Evolutionary conservation across 1,140 invertebrate species (phyloP).

Genomic region (Hyles vespertilio): DNA sequence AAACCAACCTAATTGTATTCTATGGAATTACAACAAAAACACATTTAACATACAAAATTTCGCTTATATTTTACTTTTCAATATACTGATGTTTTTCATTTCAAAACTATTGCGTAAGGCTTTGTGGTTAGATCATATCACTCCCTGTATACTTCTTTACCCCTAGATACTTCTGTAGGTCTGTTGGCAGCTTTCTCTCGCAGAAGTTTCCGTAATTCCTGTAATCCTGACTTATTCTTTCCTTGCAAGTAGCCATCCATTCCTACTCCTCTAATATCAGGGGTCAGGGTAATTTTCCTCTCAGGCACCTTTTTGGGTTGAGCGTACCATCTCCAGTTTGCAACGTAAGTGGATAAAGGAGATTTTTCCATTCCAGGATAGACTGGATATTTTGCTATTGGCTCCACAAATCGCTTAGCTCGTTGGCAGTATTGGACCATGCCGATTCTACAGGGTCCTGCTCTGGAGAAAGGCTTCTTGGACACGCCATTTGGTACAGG

Average conservation of each 20-base stretch:
- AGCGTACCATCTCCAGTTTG: slow-evolving; percentile 2
- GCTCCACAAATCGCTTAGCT: slow-evolving; percentile 5
- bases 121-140: too few species aligned
- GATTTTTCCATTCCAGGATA: slow-evolving; percentile 3
- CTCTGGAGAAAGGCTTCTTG: too few species aligned
- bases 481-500: too few species aligned
- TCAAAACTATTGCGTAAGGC: too few species aligned
- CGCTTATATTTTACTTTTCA: too few species aligned
- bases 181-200: background rate
- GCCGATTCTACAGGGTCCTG: too few species aligned
- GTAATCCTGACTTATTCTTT: background rate
- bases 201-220: background rate
- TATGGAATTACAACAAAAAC: too few species aligned
- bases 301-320: background rate
- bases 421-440: slow-evolving; percentile 8
- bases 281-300: background rate
- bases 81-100: too few species aligned
- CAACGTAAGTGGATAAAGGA: background rate
- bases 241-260: too few species aligned
- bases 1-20: too few species aligned
- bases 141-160: background rate
- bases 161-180: background rate
- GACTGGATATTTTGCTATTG: slow-evolving; percentile 7
- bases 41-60: too few species aligned
- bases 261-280: too few species aligned